Percentiles rank a stretch among this genome's conserved stretches.
phyloP scores from a whole-genome alignment of 2,113 vertebrate species.

The Heterotis niloticus region DNA sequence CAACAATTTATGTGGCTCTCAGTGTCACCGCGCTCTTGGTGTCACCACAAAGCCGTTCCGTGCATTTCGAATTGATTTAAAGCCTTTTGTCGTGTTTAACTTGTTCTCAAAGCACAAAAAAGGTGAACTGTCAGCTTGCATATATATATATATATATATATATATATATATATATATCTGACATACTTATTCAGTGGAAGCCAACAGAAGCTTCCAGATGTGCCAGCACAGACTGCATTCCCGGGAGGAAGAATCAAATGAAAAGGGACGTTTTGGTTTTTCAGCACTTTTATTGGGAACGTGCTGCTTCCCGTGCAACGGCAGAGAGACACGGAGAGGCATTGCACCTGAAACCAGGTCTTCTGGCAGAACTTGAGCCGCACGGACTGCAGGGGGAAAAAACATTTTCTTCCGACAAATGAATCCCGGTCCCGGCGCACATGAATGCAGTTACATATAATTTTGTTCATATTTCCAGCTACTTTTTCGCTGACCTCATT shows the following conservation, averaged over 20 bases:
- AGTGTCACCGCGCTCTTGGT: background rate
- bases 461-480: too few relatives aligned
- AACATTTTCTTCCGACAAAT: too few relatives aligned
- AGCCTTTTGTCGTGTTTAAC: conserved; percentile 7
- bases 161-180: background rate
- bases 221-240: conserved; percentile 1
- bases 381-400: too few relatives aligned
- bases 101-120: conserved; percentile 7
- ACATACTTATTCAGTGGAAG: background rate
- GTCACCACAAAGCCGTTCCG: background rate
- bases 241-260: conserved; percentile 4
- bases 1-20: background rate
- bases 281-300: background rate
- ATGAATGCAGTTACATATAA: too few relatives aligned
- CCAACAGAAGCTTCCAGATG: conserved; percentile 7
- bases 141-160: background rate
- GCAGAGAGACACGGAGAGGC: too few relatives aligned
- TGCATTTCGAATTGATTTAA: background rate
- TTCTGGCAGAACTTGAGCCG: too few relatives aligned
- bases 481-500: too few relatives aligned
- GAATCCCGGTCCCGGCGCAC: too few relatives aligned
- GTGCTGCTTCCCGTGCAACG: background rate
- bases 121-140: background rate
- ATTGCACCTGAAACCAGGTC: background rate
- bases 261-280: conserved; percentile 3